phyloP scores from a whole-genome alignment of 2,888 invertebrate species.

The Ochropacha duplaris region DNA sequence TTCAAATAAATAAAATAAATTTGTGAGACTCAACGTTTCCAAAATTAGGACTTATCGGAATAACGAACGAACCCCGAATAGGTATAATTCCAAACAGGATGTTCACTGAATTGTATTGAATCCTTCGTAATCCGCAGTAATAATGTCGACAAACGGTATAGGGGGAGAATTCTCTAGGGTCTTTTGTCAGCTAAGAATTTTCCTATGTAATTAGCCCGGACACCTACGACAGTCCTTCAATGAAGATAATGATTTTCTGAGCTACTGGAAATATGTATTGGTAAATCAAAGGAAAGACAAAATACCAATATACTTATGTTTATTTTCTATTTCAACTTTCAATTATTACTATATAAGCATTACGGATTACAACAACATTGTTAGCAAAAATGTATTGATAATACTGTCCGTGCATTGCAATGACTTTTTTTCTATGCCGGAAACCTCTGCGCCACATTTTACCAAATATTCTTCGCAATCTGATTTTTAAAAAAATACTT shows the following conservation, averaged over 20 bases:
- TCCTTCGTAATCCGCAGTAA: slow-evolving; percentile 31
- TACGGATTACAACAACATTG: too few species aligned
- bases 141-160: slow-evolving; percentile 25
- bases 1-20: not conserved
- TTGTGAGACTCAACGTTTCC: not conserved
- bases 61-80: not conserved
- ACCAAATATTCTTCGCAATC: too few species aligned
- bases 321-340: too few species aligned
- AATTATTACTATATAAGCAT: too few species aligned
- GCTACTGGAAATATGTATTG: not conserved
- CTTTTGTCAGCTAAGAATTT: slow-evolving; percentile 23
- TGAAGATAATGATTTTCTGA: not conserved
- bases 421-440: too few species aligned
- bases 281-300: not conserved
- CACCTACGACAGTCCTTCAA: not conserved
- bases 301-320: too few species aligned
- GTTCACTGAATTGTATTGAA: slow-evolving; percentile 27
- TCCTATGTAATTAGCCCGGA: slow-evolving; percentile 1
- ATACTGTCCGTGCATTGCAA: too few species aligned
- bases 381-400: too few species aligned
- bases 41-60: slow-evolving; percentile 2
- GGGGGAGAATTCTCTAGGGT: slow-evolving; percentile 17
- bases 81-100: slow-evolving; percentile 23
- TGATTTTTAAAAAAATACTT: too few species aligned
- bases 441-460: too few species aligned